Base-by-base conservation (phyloP, 2,113 vertebrate genomes). In the Gasterosteus aculeatus region DNA sequence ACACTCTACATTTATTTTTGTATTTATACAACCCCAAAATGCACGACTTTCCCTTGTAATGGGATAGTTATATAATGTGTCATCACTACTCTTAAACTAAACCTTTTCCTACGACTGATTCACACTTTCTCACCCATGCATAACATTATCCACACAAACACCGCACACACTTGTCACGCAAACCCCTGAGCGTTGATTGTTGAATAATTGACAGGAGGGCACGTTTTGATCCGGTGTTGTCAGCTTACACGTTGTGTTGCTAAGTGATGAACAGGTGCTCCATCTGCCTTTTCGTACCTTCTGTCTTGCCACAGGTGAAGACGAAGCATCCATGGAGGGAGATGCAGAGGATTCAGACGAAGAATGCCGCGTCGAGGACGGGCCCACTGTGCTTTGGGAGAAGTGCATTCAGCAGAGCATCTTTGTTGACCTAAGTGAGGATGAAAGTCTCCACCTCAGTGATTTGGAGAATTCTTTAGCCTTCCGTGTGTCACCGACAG, bases 401-500 rank as follows among this genome's bases (percentile, higher is more conserved):
- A 94, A 82, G 74, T 83, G 66, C 60, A 82, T 94, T 65, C 83
- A 92, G 83, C 94, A 95, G 64, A 94, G 88, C 78, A 92, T 95
- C 81, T 77, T 94, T 68, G 82, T 95, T 0, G 92, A 95, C 75
- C 89, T 94, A 1, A 93, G 91, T 75, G 93, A 95, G 61, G 91
- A 94, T 75, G 92, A 94, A 74, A 94, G 93, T 80, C 81, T 94
- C 56, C 93, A 93, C 73, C 64, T 94, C 57, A 94, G 87, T 83
- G 93, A 94, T 66, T 72, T 94, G 62, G 89, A 94, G 75, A 82
- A 51, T 66, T 92, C 92, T 54, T 88, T 94, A 57, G 84, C 70
- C 10, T 81, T 93, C 7, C 80, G 80, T 60, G 49, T 93, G 18
- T 93, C 91, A 7, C 88, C 86, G 61, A 69, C 44, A 46, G 89